Evolutionary conservation across 2,888 invertebrate species (phyloP).

Genomic region (Drosophila tanythrix): DNA sequence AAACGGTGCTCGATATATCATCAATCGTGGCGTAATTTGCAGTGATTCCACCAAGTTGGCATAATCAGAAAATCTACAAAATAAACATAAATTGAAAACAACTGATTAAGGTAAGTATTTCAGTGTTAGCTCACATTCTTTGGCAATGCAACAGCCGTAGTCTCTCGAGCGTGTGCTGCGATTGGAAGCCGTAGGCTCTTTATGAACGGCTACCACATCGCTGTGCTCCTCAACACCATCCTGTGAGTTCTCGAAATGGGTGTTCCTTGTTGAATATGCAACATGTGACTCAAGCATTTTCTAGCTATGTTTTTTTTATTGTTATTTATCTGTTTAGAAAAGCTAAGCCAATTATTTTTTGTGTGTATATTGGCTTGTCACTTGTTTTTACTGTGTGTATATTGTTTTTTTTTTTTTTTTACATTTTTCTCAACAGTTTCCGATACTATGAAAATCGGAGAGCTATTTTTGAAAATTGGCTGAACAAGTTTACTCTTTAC

Average conservation of each 20-base stretch:
- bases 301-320: neutral
- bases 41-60: constrained; percentile 55
- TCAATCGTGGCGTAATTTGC: constrained; percentile 60
- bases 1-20: constrained; percentile 44
- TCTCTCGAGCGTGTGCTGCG: neutral
- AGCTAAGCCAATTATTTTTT: neutral
- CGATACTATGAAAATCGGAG: neutral
- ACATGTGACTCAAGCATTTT: neutral
- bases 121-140: constrained; percentile 49
- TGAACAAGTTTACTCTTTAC: neutral
- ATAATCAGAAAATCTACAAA: constrained; percentile 57
- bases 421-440: neutral
- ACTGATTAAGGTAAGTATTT: neutral
- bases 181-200: neutral
- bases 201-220: neutral
- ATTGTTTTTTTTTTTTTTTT: neutral
- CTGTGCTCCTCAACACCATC: neutral
- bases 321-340: neutral
- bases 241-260: neutral
- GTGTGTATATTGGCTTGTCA: neutral
- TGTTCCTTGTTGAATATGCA: neutral
- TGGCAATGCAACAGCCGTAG: constrained; percentile 53
- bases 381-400: neutral
- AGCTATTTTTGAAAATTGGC: neutral
- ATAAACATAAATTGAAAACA: neutral